Base-by-base conservation (phyloP, 2,888 invertebrate genomes). In the Matsumyia berberina region DNA sequence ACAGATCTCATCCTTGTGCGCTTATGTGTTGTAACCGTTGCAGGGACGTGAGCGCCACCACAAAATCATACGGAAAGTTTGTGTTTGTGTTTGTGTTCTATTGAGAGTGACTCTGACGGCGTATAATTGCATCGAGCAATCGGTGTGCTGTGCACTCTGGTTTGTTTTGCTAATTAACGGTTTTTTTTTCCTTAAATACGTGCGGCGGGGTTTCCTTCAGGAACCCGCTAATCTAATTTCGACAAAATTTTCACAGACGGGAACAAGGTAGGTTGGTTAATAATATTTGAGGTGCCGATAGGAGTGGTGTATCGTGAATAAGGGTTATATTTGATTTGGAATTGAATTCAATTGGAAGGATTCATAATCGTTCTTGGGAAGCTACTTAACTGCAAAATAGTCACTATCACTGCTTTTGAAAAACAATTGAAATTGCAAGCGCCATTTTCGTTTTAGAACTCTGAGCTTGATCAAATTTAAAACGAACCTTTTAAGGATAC, bases 191-290 rank as follows among this genome's bases (percentile, higher is more conserved):
- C 73, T 53, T 46, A 60, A 64, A 15, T 55, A 70, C 81, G 81
- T 72, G 85, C 49, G 70, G 88, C 85, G 87, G 88, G 88, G 89
- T 88, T 88, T 88, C 88, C 86, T 62, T 42, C 73, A 60, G 87
- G 87, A 88, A 88, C 88, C 88, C 89, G 88, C 88, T 89, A 88
- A 89, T 88, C 87, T 89, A 89, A 89, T 89, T 87, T 89, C 88
- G 89, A 88, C 92, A 92, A 90, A 88, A 92, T 92, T 92, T 92
- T 92, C 89, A 92, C 92, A 88, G 92, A 92, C 91, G 92, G 91
- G 86, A 92, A 92, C 89, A 92, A 92, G 92, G 92, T 92, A 24
- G 12, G 9, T 5, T 29, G n/a, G n/a, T n/a, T n/a, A n/a, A n/a
- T n/a, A n/a, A n/a, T n/a, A n/a, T 12, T 35, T 35, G 8, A 19